Evolutionary conservation across 2,113 vertebrate species (phyloP).

Genomic region (Herpailurus yagouaroundi): DNA sequence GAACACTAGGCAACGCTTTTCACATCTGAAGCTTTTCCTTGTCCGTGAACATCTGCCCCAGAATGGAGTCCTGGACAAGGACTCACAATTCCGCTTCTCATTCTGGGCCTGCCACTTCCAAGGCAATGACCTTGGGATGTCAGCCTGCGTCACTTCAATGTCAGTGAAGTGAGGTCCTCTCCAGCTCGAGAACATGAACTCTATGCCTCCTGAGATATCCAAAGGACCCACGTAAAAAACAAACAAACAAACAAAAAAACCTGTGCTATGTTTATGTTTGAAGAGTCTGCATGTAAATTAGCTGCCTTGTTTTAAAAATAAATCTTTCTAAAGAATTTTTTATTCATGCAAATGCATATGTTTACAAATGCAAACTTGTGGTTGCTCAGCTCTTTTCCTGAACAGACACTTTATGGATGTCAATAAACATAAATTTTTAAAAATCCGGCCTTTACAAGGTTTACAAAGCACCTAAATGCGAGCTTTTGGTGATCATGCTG

Average conservation of each 20-base stretch:
- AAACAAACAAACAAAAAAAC: background rate
- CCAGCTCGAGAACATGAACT: background rate
- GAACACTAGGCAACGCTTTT: background rate
- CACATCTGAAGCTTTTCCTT: background rate
- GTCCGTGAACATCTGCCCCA: background rate
- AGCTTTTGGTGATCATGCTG: background rate
- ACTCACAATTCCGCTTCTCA: accelerated
- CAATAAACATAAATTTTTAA: background rate
- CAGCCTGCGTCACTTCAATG: background rate
- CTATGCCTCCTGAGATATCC: background rate
- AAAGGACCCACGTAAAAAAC: background rate
- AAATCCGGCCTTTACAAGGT: background rate
- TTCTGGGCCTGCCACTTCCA: background rate
- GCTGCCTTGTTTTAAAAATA: background rate
- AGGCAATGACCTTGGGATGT: background rate
- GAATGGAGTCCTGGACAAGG: background rate
- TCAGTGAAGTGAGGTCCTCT: background rate
- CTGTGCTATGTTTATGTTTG: background rate
- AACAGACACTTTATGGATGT: background rate
- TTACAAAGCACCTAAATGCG: background rate
- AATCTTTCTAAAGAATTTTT: background rate
- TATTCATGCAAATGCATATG: background rate
- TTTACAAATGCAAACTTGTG: background rate
- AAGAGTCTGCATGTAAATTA: background rate
- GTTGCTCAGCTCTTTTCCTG: background rate